These are phyloP conservation scores for Urosaurus nigricauda DNA, from an alignment of 2,797 vertebrate species.

Conservation along the genomic window DNA sequence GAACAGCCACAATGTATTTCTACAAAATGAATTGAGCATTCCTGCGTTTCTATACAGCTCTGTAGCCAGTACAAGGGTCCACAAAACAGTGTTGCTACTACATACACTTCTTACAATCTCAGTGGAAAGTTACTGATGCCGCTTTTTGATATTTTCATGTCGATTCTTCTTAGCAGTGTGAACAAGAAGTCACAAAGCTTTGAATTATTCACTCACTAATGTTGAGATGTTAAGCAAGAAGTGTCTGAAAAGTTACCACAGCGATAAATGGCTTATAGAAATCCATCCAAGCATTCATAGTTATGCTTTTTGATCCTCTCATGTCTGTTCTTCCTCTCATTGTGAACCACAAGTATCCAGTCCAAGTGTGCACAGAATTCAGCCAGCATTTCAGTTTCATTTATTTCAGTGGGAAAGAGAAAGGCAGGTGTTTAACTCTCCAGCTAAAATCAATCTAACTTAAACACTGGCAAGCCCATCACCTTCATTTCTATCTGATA, in stretches of 20 bases:
- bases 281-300: background rate
- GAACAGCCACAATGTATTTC: constrained; percentile 19
- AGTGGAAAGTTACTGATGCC: background rate
- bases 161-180: background rate
- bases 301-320: background rate
- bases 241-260: background rate
- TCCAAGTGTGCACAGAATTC: constrained; percentile 2
- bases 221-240: constrained; percentile 5
- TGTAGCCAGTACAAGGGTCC: background rate
- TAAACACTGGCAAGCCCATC: background rate
- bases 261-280: background rate
- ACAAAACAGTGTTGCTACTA: background rate
- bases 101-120: background rate
- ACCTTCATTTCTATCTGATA: background rate
- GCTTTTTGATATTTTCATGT: background rate
- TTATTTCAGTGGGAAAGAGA: background rate
- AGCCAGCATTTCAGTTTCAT: background rate
- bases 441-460: background rate
- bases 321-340: background rate
- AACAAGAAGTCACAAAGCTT: background rate
- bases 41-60: constrained; percentile 2
- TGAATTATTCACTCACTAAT: background rate
- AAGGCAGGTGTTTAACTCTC: background rate
- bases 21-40: constrained; percentile 14
- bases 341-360: constrained; percentile 1